These are phyloP conservation scores for Coelinius sp. DNA, from an alignment of 2,888 invertebrate species.

Conservation along the genomic window DNA sequence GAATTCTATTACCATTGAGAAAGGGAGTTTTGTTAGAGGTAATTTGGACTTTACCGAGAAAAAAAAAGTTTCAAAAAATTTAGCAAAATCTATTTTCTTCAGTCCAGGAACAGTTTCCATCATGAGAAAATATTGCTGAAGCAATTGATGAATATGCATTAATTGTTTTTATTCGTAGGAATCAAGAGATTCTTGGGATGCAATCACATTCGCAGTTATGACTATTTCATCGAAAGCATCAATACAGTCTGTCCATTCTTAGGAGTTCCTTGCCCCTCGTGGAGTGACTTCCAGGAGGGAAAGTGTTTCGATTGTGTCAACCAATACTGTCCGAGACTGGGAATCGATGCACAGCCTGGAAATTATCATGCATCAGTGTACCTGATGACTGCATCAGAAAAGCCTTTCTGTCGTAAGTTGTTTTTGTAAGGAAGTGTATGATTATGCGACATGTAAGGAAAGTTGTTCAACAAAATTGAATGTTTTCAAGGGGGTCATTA, in stretches of 20 bases:
- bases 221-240: conserved; percentile 88
- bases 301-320: conserved; percentile 80
- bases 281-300: conserved; percentile 80
- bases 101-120: too few species aligned
- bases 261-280: conserved; percentile 84
- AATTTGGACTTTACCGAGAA: conserved; percentile 42
- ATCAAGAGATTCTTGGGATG: conserved; percentile 84
- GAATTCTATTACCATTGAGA: conserved; percentile 77
- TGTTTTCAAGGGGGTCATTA: conserved; percentile 81
- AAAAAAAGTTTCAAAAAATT: too few species aligned
- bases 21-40: conserved; percentile 77
- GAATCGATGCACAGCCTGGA: conserved; percentile 75
- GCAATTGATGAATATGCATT: too few species aligned
- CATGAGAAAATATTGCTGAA: too few species aligned
- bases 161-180: conserved; percentile 70
- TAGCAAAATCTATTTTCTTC: too few species aligned
- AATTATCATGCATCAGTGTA: conserved; percentile 74
- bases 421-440: neutral
- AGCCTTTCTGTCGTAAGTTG: conserved; percentile 84
- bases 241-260: conserved; percentile 83
- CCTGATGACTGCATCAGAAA: conserved; percentile 79
- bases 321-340: conserved; percentile 78
- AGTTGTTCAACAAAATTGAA: conserved; percentile 2
- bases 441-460: neutral
- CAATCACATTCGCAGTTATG: conserved; percentile 88